phyloP scores from a whole-genome alignment of 2,113 vertebrate species.

The Ifrita kowaldi region DNA sequence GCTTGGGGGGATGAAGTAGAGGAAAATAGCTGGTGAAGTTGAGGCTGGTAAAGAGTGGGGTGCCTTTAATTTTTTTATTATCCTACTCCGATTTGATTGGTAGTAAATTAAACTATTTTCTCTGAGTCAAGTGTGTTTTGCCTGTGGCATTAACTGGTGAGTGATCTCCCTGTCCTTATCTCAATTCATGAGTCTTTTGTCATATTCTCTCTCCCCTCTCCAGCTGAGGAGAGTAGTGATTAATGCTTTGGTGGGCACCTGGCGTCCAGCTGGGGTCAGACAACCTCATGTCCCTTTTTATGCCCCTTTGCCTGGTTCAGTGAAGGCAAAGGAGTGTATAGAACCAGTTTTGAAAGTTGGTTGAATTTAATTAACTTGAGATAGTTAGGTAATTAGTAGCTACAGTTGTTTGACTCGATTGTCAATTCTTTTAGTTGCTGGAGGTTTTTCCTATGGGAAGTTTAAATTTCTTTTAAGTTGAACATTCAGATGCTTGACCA shows the following conservation, averaged over 20 bases:
- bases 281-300: not conserved
- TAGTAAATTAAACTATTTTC: not conserved
- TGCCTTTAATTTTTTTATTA: not conserved
- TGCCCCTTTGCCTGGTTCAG: not conserved
- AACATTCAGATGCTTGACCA: not conserved
- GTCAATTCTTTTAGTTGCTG: not conserved
- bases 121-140: not conserved
- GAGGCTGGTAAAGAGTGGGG: not conserved
- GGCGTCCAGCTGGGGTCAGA: not conserved
- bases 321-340: not conserved
- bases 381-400: not conserved
- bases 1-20: accelerated
- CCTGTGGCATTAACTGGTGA: not conserved
- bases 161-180: not conserved
- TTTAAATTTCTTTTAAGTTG: not conserved
- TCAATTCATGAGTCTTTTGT: not conserved
- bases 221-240: not conserved
- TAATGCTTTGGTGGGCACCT: not conserved
- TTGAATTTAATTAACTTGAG: not conserved
- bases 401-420: not conserved
- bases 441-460: not conserved
- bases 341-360: not conserved
- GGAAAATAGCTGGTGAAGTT: not conserved
- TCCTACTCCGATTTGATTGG: not conserved
- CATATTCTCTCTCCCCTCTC: not conserved